Conservation (phyloP, 2,797 vertebrate species). For the Gila robusta region DNA sequence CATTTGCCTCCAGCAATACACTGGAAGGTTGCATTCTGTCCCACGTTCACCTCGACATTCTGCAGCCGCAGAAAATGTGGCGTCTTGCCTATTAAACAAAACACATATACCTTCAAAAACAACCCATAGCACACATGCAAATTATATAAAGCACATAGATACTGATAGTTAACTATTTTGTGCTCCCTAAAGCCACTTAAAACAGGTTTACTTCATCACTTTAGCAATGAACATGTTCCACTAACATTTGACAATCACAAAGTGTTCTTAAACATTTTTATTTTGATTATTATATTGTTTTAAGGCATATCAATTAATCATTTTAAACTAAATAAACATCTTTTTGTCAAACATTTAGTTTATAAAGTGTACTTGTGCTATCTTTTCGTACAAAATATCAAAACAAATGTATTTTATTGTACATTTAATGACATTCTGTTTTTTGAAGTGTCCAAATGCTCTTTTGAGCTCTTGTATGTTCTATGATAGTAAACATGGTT, state of each 20-base stretch:
- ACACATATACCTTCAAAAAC: not conserved
- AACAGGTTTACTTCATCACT: not conserved
- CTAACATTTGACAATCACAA: not conserved
- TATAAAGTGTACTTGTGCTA: not conserved
- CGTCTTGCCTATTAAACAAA: conserved; percentile 86
- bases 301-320: not conserved
- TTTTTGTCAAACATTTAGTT: not conserved
- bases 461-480: not conserved
- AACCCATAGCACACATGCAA: not conserved
- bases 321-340: not conserved
- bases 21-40: conserved; percentile 95
- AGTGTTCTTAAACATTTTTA: not conserved
- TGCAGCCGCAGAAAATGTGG: conserved; percentile 96
- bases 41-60: conserved; percentile 97
- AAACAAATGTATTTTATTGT: not conserved
- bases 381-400: not conserved
- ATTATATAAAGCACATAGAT: not conserved
- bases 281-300: not conserved
- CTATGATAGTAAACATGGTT: not conserved
- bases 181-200: not conserved
- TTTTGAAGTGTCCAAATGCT: not conserved
- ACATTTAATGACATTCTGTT: not conserved
- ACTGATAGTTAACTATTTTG: not conserved
- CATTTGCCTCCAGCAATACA: conserved; percentile 96
- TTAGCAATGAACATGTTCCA: not conserved